Conservation (phyloP, 2,113 vertebrate genomes). For the Leucopternis melanops region DNA sequence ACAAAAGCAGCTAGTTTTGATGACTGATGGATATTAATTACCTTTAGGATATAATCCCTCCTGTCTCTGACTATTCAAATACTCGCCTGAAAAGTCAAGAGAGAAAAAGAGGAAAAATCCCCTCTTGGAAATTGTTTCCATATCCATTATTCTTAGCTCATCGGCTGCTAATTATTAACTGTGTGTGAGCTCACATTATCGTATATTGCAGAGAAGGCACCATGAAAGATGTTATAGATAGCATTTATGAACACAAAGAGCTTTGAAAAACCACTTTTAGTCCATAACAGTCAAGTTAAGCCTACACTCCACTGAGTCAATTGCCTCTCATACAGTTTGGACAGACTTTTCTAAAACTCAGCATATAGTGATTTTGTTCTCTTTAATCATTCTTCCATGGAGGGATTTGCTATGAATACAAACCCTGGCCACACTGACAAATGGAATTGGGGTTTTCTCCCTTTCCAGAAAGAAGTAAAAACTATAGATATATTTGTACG, state of each 20-base stretch:
- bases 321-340: not conserved
- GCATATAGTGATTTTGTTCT: not conserved
- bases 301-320: not conserved
- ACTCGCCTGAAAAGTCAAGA: not conserved
- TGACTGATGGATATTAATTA: not conserved
- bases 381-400: not conserved
- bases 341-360: not conserved
- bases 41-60: not conserved
- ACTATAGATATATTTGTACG: not conserved
- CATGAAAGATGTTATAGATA: not conserved
- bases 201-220: not conserved
- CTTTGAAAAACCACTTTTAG: not conserved
- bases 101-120: not conserved
- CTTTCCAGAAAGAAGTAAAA: not conserved
- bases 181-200: not conserved
- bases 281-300: not conserved
- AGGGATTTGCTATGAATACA: not conserved
- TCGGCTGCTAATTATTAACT: slow-evolving; percentile 31
- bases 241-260: not conserved
- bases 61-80: not conserved
- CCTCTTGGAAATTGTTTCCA: not conserved
- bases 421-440: not conserved
- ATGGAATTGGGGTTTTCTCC: not conserved
- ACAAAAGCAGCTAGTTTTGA: not conserved
- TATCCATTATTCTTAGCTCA: not conserved